These are phyloP conservation scores for Eulithis testata DNA, from an alignment of 2,888 invertebrate genomes.

Conservation along the genomic window DNA sequence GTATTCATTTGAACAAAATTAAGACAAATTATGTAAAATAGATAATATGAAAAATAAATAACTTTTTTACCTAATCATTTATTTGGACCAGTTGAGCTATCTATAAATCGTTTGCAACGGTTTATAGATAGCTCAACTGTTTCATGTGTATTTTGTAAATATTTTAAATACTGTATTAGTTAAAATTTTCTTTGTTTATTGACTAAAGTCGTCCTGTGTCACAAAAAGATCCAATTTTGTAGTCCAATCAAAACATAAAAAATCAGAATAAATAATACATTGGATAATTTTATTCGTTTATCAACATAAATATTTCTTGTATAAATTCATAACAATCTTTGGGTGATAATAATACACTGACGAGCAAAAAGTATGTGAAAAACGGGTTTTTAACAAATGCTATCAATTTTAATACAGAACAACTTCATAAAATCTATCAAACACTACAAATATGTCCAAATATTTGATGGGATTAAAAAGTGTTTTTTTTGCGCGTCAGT, in stretches of 20 bases:
- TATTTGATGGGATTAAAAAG: constrained; percentile 30
- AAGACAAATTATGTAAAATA: too few relatives aligned
- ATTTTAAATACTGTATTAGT: too few relatives aligned
- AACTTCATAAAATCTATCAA: constrained; percentile 28
- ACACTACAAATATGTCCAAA: constrained; percentile 31
- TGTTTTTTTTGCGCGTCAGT: constrained; percentile 49
- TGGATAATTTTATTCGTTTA: constrained; percentile 81
- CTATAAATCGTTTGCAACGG: too few relatives aligned
- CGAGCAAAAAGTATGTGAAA: constrained; percentile 48
- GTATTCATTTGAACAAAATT: too few relatives aligned
- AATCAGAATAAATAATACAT: constrained; percentile 49
- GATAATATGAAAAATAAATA: too few relatives aligned
- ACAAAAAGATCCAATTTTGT: constrained; percentile 57
- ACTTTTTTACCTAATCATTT: not conserved
- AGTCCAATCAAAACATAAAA: constrained; percentile 62
- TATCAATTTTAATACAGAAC: constrained; percentile 23
- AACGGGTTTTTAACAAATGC: constrained; percentile 25
- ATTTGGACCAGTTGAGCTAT: too few relatives aligned
- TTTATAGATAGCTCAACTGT: too few relatives aligned
- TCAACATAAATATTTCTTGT: constrained; percentile 84
- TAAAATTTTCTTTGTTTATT: too few relatives aligned
- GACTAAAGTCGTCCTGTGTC: constrained; percentile 35
- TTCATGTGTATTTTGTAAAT: too few relatives aligned
- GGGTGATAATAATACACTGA: constrained; percentile 76
- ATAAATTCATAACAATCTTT: constrained; percentile 85